A percentile compares a stretch with the other conserved stretches of the same genome.
Conservation (phyloP, 2,113 vertebrate species). For the Python bivittatus region DNA sequence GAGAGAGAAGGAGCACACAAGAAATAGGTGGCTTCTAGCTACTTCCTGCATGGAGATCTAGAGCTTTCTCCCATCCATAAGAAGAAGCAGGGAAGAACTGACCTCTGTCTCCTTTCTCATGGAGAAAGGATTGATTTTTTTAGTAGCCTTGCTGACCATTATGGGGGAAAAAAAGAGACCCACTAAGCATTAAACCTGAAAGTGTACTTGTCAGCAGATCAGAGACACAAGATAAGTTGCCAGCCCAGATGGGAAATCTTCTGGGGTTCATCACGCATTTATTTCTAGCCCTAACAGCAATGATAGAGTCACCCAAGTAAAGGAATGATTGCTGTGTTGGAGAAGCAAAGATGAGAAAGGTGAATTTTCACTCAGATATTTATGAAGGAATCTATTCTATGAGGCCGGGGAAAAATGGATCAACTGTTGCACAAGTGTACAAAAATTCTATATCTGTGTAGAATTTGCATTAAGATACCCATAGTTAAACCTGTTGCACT, state of each 20-base stretch:
- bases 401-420: background rate
- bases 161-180: background rate
- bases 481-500: background rate
- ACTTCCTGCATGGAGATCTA: background rate
- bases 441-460: background rate
- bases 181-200: background rate
- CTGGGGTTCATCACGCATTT: background rate
- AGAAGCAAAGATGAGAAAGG: background rate
- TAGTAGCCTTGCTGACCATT: background rate
- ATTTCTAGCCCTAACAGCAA: background rate
- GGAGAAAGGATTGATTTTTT: background rate
- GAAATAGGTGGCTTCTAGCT: background rate
- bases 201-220: background rate
- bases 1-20: too few relatives aligned
- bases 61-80: background rate
- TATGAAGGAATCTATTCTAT: background rate
- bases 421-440: background rate
- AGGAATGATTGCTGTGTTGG: background rate
- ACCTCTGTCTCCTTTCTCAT: background rate
- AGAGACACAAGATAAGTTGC: background rate
- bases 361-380: background rate
- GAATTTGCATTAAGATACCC: background rate
- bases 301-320: background rate
- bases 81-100: background rate
- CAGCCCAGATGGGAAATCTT: background rate